Conservation (phyloP, 2,888 invertebrate species). For the Tipula unca region DNA sequence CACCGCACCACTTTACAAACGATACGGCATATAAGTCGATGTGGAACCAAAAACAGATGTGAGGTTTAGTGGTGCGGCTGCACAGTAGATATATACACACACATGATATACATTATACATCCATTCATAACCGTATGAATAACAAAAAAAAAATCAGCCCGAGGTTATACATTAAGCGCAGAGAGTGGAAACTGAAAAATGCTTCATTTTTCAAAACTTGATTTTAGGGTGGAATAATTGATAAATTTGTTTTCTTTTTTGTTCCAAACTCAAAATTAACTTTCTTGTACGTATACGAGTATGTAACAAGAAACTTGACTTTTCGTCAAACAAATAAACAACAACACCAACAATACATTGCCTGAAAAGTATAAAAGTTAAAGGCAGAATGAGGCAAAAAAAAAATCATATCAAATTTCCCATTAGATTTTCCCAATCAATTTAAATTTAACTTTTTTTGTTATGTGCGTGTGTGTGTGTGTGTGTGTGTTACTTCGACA, state of each 20-base stretch:
- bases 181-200: neutral
- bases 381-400: neutral
- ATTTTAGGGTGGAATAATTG: neutral
- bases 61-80: neutral
- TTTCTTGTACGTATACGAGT: neutral
- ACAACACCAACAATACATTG: neutral
- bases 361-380: neutral
- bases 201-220: neutral
- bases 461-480: neutral
- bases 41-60: neutral
- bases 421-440: neutral
- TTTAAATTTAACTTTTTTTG: conserved; percentile 1
- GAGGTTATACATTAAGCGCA: neutral
- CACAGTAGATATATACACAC: neutral
- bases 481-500: neutral
- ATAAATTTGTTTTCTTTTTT: neutral
- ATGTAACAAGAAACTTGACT: neutral
- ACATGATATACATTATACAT: neutral
- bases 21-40: neutral
- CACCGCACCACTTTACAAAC: neutral
- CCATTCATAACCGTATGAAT: neutral
- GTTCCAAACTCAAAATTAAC: neutral
- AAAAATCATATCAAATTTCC: neutral
- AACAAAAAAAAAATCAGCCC: neutral
- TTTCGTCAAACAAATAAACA: no score